A percentile compares a stretch with the other conserved stretches of the same genome.
These are phyloP conservation scores for Cerastis rubricosa DNA, from an alignment of 2,888 invertebrate species.

Conservation along the genomic window DNA sequence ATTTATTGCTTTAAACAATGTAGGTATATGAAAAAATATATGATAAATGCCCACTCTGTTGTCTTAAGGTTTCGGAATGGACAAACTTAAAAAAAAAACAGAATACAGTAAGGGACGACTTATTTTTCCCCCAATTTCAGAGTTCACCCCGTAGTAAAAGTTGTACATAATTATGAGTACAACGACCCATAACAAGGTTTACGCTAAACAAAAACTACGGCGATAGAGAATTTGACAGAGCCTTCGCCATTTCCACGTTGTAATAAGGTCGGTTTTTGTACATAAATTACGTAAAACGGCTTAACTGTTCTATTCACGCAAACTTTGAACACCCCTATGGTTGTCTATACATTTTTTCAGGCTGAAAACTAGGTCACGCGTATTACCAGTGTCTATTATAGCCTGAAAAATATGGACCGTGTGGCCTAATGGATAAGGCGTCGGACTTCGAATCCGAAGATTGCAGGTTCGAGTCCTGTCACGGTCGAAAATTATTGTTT, in stretches of 20 bases:
- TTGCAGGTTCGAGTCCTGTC: conserved; percentile 94
- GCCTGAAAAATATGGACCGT: conserved; percentile 82
- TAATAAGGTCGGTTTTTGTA: background rate
- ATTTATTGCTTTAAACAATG: too few relatives aligned
- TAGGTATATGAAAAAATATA: too few relatives aligned
- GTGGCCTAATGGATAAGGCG: conserved; percentile 94
- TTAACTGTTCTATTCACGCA: background rate
- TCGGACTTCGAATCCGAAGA: conserved; percentile 94
- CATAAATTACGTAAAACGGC: background rate
- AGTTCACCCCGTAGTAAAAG: background rate
- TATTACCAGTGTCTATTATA: background rate
- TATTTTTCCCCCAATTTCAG: background rate
- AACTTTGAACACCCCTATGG: background rate
- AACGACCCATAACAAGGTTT: background rate
- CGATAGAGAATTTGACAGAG: background rate
- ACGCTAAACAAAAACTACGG: background rate
- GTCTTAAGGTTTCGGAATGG: too few relatives aligned
- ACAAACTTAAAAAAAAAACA: too few relatives aligned
- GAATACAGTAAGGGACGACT: background rate
- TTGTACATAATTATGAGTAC: background rate
- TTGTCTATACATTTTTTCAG: conserved; percentile 1
- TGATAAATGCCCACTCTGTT: too few relatives aligned
- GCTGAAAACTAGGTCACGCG: conserved; percentile 11
- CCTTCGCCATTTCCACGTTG: background rate
- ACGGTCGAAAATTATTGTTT: conserved; percentile 86